These are phyloP conservation scores for Drosophila tani DNA, from an alignment of 1,140 invertebrate genomes.

Conservation along the genomic window DNA sequence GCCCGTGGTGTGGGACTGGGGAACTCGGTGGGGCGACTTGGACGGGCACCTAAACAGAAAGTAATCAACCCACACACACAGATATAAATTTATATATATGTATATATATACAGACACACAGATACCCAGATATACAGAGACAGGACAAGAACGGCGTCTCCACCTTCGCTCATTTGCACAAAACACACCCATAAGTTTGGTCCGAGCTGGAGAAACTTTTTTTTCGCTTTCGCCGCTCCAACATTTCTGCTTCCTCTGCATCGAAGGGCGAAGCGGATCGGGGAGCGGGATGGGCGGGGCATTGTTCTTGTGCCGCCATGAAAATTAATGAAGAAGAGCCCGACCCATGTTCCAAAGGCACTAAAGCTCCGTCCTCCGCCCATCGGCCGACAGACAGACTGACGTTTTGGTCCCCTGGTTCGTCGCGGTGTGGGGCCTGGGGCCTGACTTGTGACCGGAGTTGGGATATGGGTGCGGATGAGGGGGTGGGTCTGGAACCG, in stretches of 20 bases:
- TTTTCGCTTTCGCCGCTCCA: conserved; percentile 53
- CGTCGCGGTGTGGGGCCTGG: conserved; percentile 18
- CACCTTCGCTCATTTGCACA: conserved; percentile 77
- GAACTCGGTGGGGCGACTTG: conserved; percentile 14
- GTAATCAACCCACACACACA: conserved; percentile 77
- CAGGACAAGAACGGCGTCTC: conserved; percentile 42
- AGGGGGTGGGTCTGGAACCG: conserved; percentile 31
- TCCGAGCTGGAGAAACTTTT: conserved; percentile 74
- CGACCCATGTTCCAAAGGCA: conserved; percentile 76
- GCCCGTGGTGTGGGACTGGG: conserved; percentile 18
- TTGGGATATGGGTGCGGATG: background rate
- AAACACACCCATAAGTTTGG: conserved; percentile 80
- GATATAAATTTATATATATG: conserved; percentile 8
- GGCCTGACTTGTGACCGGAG: conserved; percentile 3
- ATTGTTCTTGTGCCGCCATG: conserved; percentile 82
- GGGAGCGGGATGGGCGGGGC: conserved; percentile 24
- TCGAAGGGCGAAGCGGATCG: conserved; percentile 17
- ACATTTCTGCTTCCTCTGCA: conserved; percentile 69
- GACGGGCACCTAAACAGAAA: conserved; percentile 78
- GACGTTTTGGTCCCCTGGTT: conserved; percentile 28
- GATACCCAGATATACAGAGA: conserved; percentile 25
- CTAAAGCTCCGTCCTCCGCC: conserved; percentile 61
- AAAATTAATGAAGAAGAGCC: conserved; percentile 84
- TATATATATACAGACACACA: conserved; percentile 11
- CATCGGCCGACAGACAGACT: conserved; percentile 45